These are phyloP conservation scores for Puma concolor DNA, from an alignment of 2,113 vertebrate species.

Conservation along the genomic window DNA sequence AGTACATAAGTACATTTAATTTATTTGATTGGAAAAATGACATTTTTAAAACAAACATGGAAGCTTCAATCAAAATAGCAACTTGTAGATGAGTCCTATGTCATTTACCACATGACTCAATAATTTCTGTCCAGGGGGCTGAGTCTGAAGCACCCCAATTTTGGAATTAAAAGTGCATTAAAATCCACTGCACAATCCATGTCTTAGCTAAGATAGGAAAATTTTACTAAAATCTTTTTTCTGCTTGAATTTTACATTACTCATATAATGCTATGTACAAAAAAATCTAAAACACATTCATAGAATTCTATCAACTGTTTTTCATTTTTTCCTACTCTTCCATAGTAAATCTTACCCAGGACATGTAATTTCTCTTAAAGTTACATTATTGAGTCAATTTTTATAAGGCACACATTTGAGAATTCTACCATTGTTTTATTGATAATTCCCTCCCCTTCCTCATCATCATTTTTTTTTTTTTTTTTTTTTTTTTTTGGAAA, in stretches of 20 bases:
- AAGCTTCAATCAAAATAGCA: background rate
- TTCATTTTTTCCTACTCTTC: background rate
- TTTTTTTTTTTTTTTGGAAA: rapidly evolving
- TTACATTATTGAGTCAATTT: background rate
- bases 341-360: background rate
- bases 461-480: rapidly evolving
- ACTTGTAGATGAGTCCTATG: background rate
- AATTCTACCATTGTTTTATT: background rate
- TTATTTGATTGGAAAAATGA: background rate
- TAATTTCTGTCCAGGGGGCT: background rate
- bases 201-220: background rate
- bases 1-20: background rate
- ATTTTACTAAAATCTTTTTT: background rate
- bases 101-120: background rate
- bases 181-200: background rate
- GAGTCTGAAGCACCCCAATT: background rate
- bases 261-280: background rate
- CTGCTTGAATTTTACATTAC: background rate
- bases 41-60: background rate
- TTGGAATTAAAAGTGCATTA: background rate
- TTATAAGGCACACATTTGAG: background rate
- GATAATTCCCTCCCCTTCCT: background rate
- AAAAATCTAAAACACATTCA: background rate
- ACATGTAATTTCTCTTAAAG: background rate
- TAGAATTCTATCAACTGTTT: background rate